Evolutionary conservation across 2,888 invertebrate genomes (phyloP).

Genomic region (Poecilobothrus nobilitatus): DNA sequence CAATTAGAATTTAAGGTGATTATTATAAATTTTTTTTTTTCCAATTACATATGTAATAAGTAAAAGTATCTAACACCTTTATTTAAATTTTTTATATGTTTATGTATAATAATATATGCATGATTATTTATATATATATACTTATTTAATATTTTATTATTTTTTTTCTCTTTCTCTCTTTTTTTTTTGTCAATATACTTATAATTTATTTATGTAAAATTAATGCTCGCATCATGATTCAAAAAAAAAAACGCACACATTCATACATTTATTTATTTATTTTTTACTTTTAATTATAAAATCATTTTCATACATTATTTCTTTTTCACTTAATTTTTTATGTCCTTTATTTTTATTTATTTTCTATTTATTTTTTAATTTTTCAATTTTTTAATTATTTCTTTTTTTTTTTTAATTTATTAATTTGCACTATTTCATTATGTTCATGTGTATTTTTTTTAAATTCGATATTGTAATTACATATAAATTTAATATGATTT

Average conservation of each 20-base stretch:
- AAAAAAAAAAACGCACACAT: not conserved
- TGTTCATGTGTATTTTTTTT: not conserved
- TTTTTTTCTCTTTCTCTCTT: not conserved
- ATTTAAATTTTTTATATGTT: too few species aligned
- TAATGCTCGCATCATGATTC: not conserved
- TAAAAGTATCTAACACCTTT: too few species aligned
- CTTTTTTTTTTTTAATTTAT: slow-evolving; percentile 5
- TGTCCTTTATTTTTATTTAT: not conserved
- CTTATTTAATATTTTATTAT: too few species aligned
- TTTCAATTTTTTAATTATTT: slow-evolving; percentile 2
- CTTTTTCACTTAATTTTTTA: not conserved
- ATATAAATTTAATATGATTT: too few species aligned
- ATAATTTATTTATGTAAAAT: not conserved
- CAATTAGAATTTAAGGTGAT: slow-evolving; percentile 59
- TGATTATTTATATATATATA: slow-evolving; percentile 9
- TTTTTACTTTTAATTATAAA: too few species aligned
- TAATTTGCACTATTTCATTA: slow-evolving; percentile 9
- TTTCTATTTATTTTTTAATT: not conserved
- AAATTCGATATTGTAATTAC: too few species aligned
- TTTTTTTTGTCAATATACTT: not conserved
- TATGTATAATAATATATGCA: not conserved
- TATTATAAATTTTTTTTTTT: slow-evolving; percentile 9
- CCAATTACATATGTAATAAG: not conserved
- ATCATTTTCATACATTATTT: too few species aligned
- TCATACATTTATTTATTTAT: not conserved